Evolutionary conservation across 2,888 invertebrate species (phyloP), one percentile per base, ranked within the genome.

Genomic region (Orchesella flavescens): DNA sequence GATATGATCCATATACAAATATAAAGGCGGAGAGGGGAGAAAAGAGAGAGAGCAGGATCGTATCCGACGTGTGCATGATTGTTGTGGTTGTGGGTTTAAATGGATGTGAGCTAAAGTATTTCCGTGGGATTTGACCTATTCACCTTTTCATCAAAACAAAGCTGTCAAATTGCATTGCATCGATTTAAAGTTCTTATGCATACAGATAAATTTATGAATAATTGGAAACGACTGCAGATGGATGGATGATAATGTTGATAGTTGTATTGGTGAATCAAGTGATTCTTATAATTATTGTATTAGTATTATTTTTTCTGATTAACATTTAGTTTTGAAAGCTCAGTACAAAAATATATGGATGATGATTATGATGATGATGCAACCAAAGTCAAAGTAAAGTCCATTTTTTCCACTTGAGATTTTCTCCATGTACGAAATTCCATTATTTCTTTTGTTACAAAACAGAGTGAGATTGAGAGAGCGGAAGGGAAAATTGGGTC

Each of bases 401-500:
- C 61, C 61, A 24, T 24, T 61, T 24, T 61, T 24, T 24, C 24
- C 23, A 24, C 23, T 24, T 61, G 61, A 61, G 61, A 61, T 61
- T 59, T 59, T 19, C 61, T n/a, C 1, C 12, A 1, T 23, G 23
- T 23, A 19, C 23, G 24, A 3, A 53, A 53, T n/a, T n/a, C 61
- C 13, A 53, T 13, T 59, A 4, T 21, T 59, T 21, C 24, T 61
- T 19, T 61, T 61, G 12, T 23, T 61, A 7, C 23, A 19, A 21
- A 69, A 71, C 55, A 72, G 19, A 34, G 15, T 55, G 71, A 46
- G 24, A 34, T 34, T 34, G 34, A 34, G 34, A 34, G 34, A 34
- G 34, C 34, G 34, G 34, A 34, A 34, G 34, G 34, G 34, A 76
- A 68, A 76, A 76, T 49, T 72, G 63, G 63, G 72, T 61, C 55